phyloP scores from a whole-genome alignment of 2,888 invertebrate species.

The Oscheius sp. region DNA sequence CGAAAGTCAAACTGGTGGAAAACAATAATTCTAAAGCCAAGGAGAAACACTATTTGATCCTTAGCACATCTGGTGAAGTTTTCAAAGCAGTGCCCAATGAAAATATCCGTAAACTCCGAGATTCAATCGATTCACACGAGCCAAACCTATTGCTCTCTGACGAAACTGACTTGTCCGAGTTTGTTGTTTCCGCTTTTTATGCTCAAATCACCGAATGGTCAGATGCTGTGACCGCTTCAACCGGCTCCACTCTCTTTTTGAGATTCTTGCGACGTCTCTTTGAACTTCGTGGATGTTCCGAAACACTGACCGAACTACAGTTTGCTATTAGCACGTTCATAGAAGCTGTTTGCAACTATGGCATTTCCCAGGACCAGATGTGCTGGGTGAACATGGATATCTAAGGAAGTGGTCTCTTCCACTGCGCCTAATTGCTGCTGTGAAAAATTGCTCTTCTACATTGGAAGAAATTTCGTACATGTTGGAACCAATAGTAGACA shows the following conservation, averaged over 20 bases:
- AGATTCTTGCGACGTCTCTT: conserved; percentile 15
- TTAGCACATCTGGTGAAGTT: too few species aligned
- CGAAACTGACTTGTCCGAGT: background rate
- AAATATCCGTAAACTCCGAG: background rate
- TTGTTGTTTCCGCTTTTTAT: background rate
- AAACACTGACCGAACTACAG: background rate
- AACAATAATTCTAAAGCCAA: conserved; percentile 18
- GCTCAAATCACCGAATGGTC: conserved; percentile 4
- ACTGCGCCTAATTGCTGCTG: too few species aligned
- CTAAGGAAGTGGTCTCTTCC: too few species aligned
- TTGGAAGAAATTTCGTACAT: background rate
- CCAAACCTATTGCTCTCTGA: background rate
- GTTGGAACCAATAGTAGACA: background rate
- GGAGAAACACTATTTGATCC: too few species aligned
- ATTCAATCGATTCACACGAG: background rate
- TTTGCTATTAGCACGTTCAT: conserved; percentile 19
- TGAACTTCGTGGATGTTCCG: conserved; percentile 12
- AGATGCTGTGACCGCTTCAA: background rate
- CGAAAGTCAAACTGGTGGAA: conserved; percentile 25
- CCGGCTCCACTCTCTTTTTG: background rate
- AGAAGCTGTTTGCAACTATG: conserved; percentile 8
- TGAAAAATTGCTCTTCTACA: background rate
- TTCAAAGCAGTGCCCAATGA: too few species aligned
- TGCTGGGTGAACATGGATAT: background rate
- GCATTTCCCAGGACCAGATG: background rate